These are phyloP conservation scores for Darevskia nairensis DNA, from an alignment of 2,797 vertebrate genomes.

Conservation along the genomic window DNA sequence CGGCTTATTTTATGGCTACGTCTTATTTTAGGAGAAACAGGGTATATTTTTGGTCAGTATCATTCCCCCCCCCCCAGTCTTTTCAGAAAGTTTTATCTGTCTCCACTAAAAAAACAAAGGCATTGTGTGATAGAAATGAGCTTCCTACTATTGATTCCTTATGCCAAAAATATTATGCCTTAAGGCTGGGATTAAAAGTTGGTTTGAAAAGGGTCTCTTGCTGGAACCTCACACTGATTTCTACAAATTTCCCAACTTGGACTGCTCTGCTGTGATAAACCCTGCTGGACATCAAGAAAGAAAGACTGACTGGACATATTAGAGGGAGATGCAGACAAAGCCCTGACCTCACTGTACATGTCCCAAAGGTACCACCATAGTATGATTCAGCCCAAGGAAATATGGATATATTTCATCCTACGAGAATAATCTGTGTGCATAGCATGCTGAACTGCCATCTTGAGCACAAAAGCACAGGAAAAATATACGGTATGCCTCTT, in stretches of 20 bases:
- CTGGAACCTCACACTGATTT: background rate
- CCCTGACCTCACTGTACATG: background rate
- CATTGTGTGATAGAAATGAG: background rate
- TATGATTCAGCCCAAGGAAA: background rate
- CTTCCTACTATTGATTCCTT: background rate
- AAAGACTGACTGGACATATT: background rate
- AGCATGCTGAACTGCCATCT: background rate
- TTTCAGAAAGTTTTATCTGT: no score
- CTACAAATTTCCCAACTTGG: no score
- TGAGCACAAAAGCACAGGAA: background rate
- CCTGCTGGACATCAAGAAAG: background rate
- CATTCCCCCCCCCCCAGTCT: background rate
- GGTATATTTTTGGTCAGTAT: background rate
- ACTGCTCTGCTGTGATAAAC: background rate
- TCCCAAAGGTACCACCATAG: background rate
- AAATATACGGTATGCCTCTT: no score
- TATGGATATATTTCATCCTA: background rate
- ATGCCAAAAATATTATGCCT: background rate
- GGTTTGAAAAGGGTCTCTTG: slow-evolving; percentile 25
- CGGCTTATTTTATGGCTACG: no score
- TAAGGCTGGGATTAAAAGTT: slow-evolving; percentile 32
- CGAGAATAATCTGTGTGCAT: background rate
- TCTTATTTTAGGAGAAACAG: no score
- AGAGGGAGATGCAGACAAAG: background rate
- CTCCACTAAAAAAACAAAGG: background rate